Conservation (phyloP, 2,113 vertebrate species). For the Brevimyrus niger region DNA sequence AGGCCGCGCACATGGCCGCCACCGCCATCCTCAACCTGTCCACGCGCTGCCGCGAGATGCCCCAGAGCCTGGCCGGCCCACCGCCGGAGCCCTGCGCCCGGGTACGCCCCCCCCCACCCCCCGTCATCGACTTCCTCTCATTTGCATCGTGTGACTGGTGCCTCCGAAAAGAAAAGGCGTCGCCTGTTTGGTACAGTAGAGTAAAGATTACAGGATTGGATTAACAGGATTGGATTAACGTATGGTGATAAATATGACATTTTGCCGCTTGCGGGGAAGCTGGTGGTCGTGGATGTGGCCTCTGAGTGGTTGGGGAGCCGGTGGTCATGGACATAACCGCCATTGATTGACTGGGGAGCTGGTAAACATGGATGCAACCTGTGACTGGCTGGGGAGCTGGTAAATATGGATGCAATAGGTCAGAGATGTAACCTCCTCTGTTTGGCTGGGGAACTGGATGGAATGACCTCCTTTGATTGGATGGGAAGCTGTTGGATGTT, state of each 20-base stretch:
- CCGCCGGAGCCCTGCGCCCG: conserved; percentile 82
- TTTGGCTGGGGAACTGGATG: not conserved
- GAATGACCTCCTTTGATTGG: not conserved
- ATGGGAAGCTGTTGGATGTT: not conserved
- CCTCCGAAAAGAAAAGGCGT: not conserved
- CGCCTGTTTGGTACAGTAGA: not conserved
- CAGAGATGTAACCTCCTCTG: not conserved
- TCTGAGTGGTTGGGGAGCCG: not conserved
- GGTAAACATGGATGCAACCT: not conserved
- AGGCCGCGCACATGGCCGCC: conserved; percentile 97
- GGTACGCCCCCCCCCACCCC: conserved; percentile 62
- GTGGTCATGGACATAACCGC: not conserved
- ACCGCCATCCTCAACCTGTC: conserved; percentile 98
- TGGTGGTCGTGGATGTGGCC: not conserved
- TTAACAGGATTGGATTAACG: not conserved
- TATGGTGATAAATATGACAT: not conserved
- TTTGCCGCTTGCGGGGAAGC: not conserved
- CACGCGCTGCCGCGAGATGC: conserved; percentile 94
- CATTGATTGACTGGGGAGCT: not conserved
- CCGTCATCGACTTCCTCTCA: not conserved
- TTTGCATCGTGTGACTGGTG: not conserved
- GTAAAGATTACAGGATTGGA: not conserved
- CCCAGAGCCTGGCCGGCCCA: conserved; percentile 83
- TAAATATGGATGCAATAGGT: not conserved
- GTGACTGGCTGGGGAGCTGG: not conserved